Conservation (phyloP, 2,113 vertebrate species). For the Dromas ardeola region DNA sequence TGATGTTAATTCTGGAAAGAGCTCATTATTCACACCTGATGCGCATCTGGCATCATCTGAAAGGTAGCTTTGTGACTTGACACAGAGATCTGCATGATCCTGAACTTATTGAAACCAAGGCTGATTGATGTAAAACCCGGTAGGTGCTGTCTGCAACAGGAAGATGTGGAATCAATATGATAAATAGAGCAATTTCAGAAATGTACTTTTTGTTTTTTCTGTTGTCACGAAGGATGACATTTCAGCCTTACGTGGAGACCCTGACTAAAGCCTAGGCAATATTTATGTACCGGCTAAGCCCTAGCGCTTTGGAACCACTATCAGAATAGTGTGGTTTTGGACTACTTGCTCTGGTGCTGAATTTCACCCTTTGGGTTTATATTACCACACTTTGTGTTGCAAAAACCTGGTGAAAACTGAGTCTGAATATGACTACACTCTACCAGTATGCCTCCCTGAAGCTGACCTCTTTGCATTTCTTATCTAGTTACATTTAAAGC, state of each 20-base stretch:
- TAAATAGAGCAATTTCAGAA: background rate
- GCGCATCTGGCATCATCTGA: background rate
- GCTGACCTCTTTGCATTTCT: background rate
- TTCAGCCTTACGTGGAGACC: background rate
- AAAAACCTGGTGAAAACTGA: conserved; percentile 1
- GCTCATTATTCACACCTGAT: background rate
- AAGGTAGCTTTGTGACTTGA: background rate
- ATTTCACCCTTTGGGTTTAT: background rate
- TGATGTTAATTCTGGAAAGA: background rate
- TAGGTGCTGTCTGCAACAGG: background rate
- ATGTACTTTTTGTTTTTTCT: background rate
- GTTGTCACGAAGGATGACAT: background rate
- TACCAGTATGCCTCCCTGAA: background rate
- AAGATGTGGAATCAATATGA: background rate
- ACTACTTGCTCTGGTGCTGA: background rate
- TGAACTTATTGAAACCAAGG: background rate
- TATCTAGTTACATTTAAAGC: background rate
- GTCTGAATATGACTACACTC: background rate
- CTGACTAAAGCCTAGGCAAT: background rate
- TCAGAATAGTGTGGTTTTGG: background rate
- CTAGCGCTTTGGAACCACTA: background rate
- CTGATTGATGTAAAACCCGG: background rate
- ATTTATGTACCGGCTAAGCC: background rate
- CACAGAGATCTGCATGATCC: background rate
- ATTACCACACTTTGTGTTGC: background rate